A percentile compares a stretch with the other conserved stretches of the same genome.
phyloP scores from a whole-genome alignment of 2,888 invertebrate species.

The Entomobrya proxima region DNA sequence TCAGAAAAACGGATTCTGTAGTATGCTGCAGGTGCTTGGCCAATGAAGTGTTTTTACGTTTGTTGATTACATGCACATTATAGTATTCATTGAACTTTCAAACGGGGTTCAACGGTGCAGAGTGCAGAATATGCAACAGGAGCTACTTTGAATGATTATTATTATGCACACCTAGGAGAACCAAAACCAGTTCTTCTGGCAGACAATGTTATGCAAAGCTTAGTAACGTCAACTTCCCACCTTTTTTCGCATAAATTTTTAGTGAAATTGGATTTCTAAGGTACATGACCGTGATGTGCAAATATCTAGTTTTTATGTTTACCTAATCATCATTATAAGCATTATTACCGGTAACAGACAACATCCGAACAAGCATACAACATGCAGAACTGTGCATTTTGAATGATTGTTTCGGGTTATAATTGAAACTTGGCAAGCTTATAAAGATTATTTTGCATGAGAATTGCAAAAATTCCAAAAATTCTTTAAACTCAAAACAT shows the following conservation, averaged over 20 bases:
- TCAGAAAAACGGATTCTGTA: constrained; percentile 4
- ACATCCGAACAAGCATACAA: too few relatives aligned
- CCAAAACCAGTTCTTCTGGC: neutral
- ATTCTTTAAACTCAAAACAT: too few relatives aligned
- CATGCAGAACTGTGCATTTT: too few relatives aligned
- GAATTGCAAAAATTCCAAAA: neutral
- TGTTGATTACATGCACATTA: neutral
- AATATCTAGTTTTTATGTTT: neutral
- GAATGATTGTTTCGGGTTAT: too few relatives aligned
- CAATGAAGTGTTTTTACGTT: neutral
- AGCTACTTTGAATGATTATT: neutral
- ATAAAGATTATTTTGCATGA: neutral
- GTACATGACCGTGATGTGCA: constrained; percentile 21
- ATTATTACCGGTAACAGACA: neutral
- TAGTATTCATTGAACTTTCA: too few relatives aligned
- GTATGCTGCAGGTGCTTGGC: neutral
- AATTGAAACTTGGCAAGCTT: neutral
- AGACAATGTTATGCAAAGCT: neutral
- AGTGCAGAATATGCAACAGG: too few relatives aligned
- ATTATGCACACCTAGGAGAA: neutral
- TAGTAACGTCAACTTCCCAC: neutral
- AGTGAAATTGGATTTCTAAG: neutral
- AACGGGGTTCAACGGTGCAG: too few relatives aligned
- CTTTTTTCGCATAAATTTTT: neutral
- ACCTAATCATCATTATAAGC: constrained; percentile 1